Evolutionary conservation across 2,113 vertebrate genomes (phyloP).

Genomic region (Triplophysa dalaica): DNA sequence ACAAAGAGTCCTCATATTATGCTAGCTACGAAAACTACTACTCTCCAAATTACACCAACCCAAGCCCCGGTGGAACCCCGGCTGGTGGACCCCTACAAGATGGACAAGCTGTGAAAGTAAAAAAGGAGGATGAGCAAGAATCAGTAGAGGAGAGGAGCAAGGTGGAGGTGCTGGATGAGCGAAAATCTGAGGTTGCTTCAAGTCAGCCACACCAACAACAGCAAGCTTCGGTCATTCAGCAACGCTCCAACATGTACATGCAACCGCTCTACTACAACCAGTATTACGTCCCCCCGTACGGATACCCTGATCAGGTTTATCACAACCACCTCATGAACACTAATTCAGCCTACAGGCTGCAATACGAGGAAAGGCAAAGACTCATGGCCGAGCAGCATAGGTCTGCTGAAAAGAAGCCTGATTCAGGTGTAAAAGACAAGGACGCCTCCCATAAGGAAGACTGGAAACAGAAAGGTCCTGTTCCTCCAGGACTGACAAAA

Average conservation of each 20-base stretch:
- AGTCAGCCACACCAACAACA: conserved; percentile 63
- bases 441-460: conserved; percentile 89
- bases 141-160: conserved; percentile 84
- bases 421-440: conserved; percentile 85
- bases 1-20: conserved; percentile 92
- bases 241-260: conserved; percentile 98
- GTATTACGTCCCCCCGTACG: conserved; percentile 93
- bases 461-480: conserved; percentile 91
- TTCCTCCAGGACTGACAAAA: conserved; percentile 90
- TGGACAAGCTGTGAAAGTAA: conserved; percentile 82
- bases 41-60: conserved; percentile 90
- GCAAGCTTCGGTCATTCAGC: conserved; percentile 95
- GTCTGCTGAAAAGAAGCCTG: conserved; percentile 85
- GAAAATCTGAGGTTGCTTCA: conserved; percentile 80
- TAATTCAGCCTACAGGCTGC: conserved; percentile 89
- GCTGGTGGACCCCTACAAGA: conserved; percentile 74
- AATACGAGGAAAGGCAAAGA: conserved; percentile 91
- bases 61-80: conserved; percentile 84
- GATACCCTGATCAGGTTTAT: conserved; percentile 92
- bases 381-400: conserved; percentile 87
- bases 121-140: conserved; percentile 90
- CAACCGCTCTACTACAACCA: conserved; percentile 98
- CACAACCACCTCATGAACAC: conserved; percentile 93
- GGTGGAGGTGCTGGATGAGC: conserved; percentile 85
- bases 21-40: conserved; percentile 91